Conservation (phyloP, 2,113 vertebrate genomes). For the Pteronura brasiliensis region DNA sequence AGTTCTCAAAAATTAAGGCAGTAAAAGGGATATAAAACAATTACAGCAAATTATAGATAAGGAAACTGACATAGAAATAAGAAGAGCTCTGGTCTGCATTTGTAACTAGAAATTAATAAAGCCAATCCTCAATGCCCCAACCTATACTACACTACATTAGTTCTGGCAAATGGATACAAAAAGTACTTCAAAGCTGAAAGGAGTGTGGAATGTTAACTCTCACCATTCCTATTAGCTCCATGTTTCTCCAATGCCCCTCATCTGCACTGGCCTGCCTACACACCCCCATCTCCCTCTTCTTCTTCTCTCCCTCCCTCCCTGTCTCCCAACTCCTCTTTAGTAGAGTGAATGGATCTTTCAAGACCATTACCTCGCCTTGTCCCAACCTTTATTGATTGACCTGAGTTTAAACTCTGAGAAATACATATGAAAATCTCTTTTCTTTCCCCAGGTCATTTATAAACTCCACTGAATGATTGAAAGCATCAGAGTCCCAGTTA, state of each 20-base stretch:
- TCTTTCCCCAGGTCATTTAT: neutral
- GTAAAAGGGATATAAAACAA: neutral
- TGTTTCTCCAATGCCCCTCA: neutral
- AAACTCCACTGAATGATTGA: neutral
- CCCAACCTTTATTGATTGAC: neutral
- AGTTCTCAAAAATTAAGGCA: neutral
- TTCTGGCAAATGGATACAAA: neutral
- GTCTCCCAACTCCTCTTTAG: neutral
- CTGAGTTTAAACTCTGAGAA: neutral
- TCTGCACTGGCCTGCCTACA: neutral
- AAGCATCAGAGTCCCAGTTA: neutral
- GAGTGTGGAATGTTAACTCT: neutral
- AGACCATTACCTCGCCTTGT: neutral
- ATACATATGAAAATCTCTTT: neutral
- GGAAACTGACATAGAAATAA: neutral
- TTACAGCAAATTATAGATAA: neutral
- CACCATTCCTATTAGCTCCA: neutral
- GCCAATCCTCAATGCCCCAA: neutral
- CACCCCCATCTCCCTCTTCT: neutral
- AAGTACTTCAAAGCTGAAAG: neutral
- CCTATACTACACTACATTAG: neutral
- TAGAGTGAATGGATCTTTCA: neutral
- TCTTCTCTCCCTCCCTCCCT: neutral
- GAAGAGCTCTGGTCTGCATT: neutral
- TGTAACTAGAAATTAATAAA: neutral